Percentiles rank a stretch among this genome's conserved stretches.
Conservation (phyloP, 2,888 invertebrate species). For the Phalera bucephala region DNA sequence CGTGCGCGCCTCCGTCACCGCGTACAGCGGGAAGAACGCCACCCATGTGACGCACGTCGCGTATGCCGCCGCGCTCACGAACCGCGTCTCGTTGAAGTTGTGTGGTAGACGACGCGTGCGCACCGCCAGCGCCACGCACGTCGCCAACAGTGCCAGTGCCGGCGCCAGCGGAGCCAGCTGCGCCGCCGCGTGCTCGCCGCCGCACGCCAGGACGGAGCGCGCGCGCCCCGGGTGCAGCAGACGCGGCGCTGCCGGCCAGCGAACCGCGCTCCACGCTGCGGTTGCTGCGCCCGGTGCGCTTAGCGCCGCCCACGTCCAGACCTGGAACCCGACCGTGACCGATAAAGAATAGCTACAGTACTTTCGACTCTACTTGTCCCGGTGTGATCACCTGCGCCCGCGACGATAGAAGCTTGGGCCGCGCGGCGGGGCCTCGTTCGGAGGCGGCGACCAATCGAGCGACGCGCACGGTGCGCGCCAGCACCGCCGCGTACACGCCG, state of each 20-base stretch:
- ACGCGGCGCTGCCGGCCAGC: conserved; percentile 71
- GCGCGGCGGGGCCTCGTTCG: conserved; percentile 49
- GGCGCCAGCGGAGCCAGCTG: conserved; percentile 86
- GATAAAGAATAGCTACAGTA: too few species aligned
- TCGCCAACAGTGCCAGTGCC: conserved; percentile 86
- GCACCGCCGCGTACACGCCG: conserved; percentile 46
- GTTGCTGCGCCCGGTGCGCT: conserved; percentile 69
- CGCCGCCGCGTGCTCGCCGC: conserved; percentile 74
- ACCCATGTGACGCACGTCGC: conserved; percentile 91
- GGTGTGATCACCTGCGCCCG: conserved; percentile 74
- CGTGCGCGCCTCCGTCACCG: conserved; percentile 46
- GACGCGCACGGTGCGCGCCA: conserved; percentile 45
- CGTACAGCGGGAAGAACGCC: conserved; percentile 89
- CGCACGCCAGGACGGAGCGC: conserved; percentile 85
- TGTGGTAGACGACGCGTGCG: conserved; percentile 91
- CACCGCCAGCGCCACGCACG: conserved; percentile 91
- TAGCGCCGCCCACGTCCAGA: conserved; percentile 82
- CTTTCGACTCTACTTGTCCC: too few species aligned
- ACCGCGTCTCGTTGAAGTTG: conserved; percentile 90
- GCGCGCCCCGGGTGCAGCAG: conserved; percentile 75
- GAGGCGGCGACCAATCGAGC: conserved; percentile 43
- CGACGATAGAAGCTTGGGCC: conserved; percentile 38
- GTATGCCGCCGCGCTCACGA: conserved; percentile 92
- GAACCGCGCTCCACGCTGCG: conserved; percentile 84
- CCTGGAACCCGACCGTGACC: too few species aligned